Percentiles rank a stretch among this genome's conserved stretches.
Conservation (phyloP, 2,797 vertebrate genomes). For the Danionella dracula region DNA sequence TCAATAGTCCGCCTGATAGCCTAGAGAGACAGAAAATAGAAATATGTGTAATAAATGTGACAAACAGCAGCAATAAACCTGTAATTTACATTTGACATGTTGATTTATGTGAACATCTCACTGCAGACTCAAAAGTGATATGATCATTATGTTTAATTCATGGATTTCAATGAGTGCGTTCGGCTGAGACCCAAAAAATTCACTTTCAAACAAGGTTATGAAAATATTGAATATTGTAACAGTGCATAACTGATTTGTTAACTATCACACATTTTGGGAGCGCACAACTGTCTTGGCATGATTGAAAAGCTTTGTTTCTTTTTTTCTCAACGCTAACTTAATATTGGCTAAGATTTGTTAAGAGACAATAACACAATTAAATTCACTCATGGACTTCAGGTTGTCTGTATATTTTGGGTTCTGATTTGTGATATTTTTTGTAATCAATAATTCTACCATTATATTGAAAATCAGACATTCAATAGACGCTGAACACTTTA, state of each 20-base stretch:
- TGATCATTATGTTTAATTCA: neutral
- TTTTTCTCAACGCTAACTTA: too few species aligned
- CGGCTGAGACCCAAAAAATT: neutral
- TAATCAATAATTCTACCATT: too few species aligned
- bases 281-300: too few species aligned
- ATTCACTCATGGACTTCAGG: too few species aligned
- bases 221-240: too few species aligned
- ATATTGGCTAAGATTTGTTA: too few species aligned
- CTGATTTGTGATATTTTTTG: too few species aligned
- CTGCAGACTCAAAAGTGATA: neutral
- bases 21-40: slow-evolving; percentile 44
- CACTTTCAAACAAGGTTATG: neutral
- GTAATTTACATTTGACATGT: neutral
- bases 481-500: neutral
- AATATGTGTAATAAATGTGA: neutral
- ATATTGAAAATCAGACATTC: too few species aligned
- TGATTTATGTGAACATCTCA: neutral
- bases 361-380: too few species aligned
- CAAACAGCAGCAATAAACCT: neutral
- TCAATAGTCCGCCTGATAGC: slow-evolving; percentile 68
- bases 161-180: neutral
- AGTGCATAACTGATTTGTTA: neutral
- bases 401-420: too few species aligned
- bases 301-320: too few species aligned
- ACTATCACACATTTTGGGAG: too few species aligned